Conservation (phyloP, 2,888 invertebrate species). For the Campaea margaritaria region DNA sequence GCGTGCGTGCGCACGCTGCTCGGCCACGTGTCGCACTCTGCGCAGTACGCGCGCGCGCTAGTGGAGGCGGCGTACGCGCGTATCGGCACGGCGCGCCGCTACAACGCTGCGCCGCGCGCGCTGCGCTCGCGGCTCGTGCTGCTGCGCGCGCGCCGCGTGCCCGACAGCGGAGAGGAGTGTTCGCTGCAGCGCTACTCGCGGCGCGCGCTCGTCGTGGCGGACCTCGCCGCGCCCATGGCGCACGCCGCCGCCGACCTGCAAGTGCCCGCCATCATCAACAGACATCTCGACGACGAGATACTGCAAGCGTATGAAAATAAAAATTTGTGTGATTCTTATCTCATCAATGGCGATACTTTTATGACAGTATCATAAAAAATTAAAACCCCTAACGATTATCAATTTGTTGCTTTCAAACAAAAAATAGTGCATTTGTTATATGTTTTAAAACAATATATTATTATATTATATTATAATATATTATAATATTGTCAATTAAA, state of each 20-base stretch:
- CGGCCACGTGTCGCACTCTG: slow-evolving; percentile 58
- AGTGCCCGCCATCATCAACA: slow-evolving; percentile 57
- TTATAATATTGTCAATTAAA: too few relatives aligned
- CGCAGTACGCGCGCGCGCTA: slow-evolving; percentile 60
- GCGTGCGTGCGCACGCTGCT: slow-evolving; percentile 52
- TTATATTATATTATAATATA: too few relatives aligned
- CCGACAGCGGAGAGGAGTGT: slow-evolving; percentile 14
- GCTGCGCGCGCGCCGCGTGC: not conserved
- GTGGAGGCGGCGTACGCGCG: slow-evolving; percentile 56
- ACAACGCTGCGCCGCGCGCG: slow-evolving; percentile 37
- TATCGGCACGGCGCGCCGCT: slow-evolving; percentile 40
- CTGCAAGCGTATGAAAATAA: slow-evolving; percentile 50
- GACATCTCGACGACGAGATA: slow-evolving; percentile 48
- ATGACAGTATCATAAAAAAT: not conserved
- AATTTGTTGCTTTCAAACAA: too few relatives aligned
- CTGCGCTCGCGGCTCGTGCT: slow-evolving; percentile 30
- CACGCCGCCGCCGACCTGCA: slow-evolving; percentile 21
- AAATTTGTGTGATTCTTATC: slow-evolving; percentile 60
- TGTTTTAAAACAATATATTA: too few relatives aligned
- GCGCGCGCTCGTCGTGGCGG: slow-evolving; percentile 47
- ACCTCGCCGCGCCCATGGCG: slow-evolving; percentile 40
- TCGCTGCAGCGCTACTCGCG: slow-evolving; percentile 44
- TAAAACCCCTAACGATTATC: too few relatives aligned
- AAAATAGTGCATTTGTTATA: too few relatives aligned
- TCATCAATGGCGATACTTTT: slow-evolving; percentile 43